phyloP scores from a whole-genome alignment of 2,888 invertebrate genomes.

The Rugalucina vietnamica region DNA sequence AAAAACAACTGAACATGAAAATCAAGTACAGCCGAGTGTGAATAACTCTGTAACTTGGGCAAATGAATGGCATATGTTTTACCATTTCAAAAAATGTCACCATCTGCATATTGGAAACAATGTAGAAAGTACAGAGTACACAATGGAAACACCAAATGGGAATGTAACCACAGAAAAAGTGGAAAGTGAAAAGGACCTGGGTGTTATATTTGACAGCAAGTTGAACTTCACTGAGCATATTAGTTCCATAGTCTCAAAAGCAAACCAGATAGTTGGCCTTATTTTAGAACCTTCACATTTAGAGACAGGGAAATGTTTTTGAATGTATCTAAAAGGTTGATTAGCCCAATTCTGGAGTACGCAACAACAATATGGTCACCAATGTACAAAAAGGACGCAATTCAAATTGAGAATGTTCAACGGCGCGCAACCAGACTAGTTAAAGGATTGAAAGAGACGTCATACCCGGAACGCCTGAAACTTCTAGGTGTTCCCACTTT shows the following conservation, averaged over 20 bases:
- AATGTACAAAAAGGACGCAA: slow-evolving; percentile 10
- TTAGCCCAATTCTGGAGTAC: too few relatives aligned
- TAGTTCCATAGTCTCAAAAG: slow-evolving; percentile 13
- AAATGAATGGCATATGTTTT: slow-evolving; percentile 7
- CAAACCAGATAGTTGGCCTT: slow-evolving; percentile 30
- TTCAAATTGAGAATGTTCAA: slow-evolving; percentile 30
- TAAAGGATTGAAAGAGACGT: background rate
- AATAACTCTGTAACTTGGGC: slow-evolving; percentile 19
- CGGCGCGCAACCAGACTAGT: slow-evolving; percentile 26
- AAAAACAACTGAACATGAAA: background rate
- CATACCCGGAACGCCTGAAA: slow-evolving; percentile 8
- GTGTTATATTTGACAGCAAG: slow-evolving; percentile 26
- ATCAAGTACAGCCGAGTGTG: slow-evolving; percentile 5
- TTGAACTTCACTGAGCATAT: slow-evolving; percentile 27
- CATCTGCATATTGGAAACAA: background rate
- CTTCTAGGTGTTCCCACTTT: slow-evolving; percentile 4
- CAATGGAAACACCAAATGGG: background rate
- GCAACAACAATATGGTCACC: too few relatives aligned
- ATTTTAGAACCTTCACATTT: slow-evolving; percentile 29
- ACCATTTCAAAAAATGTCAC: slow-evolving; percentile 29
- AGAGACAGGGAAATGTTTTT: slow-evolving; percentile 28
- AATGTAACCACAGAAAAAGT: background rate
- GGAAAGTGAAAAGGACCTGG: slow-evolving; percentile 16
- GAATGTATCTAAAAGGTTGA: slow-evolving; percentile 23
- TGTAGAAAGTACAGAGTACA: background rate